Conservation (phyloP, 1,140 invertebrate genomes). For the Augochlora pura region DNA sequence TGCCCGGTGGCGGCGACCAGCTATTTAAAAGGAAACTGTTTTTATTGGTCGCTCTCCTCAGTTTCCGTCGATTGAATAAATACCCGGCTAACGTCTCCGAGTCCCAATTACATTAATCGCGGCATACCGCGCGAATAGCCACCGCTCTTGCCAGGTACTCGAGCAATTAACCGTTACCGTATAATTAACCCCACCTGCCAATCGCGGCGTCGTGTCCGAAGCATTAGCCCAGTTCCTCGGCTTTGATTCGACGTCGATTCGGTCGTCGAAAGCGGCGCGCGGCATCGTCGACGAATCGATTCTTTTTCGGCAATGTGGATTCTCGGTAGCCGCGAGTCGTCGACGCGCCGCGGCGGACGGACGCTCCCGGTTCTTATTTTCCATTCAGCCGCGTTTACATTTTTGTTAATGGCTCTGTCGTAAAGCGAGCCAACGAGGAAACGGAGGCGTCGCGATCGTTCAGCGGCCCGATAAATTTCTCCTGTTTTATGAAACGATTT, state of each 20-base stretch:
- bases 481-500: constrained; percentile 17
- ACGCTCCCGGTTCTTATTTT: neutral
- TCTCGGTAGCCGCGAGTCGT: neutral
- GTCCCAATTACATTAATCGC: neutral
- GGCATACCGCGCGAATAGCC: neutral
- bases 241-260: neutral
- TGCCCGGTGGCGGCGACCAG: too few species aligned
- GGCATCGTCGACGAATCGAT: neutral
- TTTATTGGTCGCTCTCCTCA: too few species aligned
- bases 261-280: neutral
- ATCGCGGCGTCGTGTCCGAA: neutral
- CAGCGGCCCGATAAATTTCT: constrained; percentile 30
- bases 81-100: too few species aligned
- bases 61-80: too few species aligned
- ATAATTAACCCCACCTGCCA: neutral
- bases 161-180: neutral
- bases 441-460: constrained; percentile 25
- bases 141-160: neutral
- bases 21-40: too few species aligned
- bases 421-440: constrained; percentile 15
- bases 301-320: neutral
- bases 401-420: constrained; percentile 33
- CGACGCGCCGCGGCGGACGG: too few species aligned
- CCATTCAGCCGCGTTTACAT: constrained; percentile 26
- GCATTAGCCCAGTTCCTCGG: neutral